phyloP scores from a whole-genome alignment of 2,888 invertebrate species.

The Halictus ligatus region DNA sequence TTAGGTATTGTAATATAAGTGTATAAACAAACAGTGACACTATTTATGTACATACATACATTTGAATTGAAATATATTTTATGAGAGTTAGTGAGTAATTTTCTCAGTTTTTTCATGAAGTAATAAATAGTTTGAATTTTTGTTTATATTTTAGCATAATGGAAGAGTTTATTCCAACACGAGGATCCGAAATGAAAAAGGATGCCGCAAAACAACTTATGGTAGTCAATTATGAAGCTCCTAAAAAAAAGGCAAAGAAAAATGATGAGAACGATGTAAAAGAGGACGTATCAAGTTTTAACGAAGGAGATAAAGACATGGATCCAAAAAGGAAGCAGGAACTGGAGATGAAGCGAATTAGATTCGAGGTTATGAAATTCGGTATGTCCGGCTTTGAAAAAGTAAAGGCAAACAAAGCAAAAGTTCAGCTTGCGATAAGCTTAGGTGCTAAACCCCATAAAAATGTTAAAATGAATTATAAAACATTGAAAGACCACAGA shows the following conservation, averaged over 20 bases:
- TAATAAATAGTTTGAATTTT: background rate
- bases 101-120: background rate
- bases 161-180: slow-evolving; percentile 77
- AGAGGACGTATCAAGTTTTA: background rate
- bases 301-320: background rate
- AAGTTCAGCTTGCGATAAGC: slow-evolving; percentile 91
- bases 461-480: slow-evolving; percentile 89
- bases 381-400: slow-evolving; percentile 91
- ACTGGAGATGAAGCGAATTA: slow-evolving; percentile 90
- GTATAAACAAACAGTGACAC: background rate
- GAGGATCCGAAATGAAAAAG: slow-evolving; percentile 68
- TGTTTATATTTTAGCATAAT: slow-evolving; percentile 58
- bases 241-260: slow-evolving; percentile 62
- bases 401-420: slow-evolving; percentile 91
- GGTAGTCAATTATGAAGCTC: slow-evolving; percentile 67
- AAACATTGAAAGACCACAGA: slow-evolving; percentile 88
- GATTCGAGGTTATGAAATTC: slow-evolving; percentile 93
- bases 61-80: background rate
- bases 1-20: too few species aligned
- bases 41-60: background rate
- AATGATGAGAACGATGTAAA: slow-evolving; percentile 9
- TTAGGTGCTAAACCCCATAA: slow-evolving; percentile 94
- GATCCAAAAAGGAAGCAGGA: slow-evolving; percentile 83
- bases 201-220: slow-evolving; percentile 63
- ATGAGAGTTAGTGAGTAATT: background rate